These are phyloP conservation scores for Bryconaethiops microstoma DNA, from an alignment of 2,797 vertebrate species.

Conservation along the genomic window DNA sequence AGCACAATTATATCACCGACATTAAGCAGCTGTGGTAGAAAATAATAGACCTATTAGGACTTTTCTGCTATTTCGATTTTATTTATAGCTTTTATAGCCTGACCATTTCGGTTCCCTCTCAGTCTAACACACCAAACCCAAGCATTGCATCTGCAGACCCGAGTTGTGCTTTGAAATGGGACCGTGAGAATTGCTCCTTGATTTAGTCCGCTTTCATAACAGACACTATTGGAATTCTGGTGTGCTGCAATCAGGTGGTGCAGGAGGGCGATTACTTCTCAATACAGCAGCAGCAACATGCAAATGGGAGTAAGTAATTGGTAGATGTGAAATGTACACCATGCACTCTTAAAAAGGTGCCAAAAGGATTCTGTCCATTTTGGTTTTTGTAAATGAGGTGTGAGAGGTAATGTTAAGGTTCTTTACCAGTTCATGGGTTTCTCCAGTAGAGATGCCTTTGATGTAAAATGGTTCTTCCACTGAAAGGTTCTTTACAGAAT, in stretches of 20 bases:
- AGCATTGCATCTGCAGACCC: slow-evolving; percentile 17
- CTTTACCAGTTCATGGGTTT: too few species aligned
- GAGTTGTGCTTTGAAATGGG: slow-evolving; percentile 7
- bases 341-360: background rate
- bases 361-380: too few species aligned
- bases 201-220: slow-evolving; percentile 31
- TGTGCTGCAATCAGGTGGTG: slow-evolving; percentile 3
- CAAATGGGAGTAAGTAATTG: background rate
- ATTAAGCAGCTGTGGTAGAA: slow-evolving; percentile 73
- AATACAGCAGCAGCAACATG: slow-evolving; percentile 3
- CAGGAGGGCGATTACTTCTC: slow-evolving; percentile 3
- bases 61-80: slow-evolving; percentile 62
- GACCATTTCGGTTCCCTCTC: slow-evolving; percentile 46
- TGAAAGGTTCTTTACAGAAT: too few species aligned
- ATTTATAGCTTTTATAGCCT: slow-evolving; percentile 63
- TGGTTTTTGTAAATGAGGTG: too few species aligned
- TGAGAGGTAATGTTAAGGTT: too few species aligned
- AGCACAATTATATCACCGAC: slow-evolving; percentile 58
- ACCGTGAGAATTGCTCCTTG: slow-evolving; percentile 11
- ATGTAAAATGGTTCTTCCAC: too few species aligned
- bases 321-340: background rate
- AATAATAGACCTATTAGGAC: slow-evolving; percentile 50
- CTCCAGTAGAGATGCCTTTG: too few species aligned
- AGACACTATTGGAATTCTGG: slow-evolving; percentile 8
- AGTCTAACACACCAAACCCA: slow-evolving; percentile 5